These are phyloP conservation scores for Atta colombica DNA, from an alignment of 1,140 invertebrate species.

Conservation along the genomic window DNA sequence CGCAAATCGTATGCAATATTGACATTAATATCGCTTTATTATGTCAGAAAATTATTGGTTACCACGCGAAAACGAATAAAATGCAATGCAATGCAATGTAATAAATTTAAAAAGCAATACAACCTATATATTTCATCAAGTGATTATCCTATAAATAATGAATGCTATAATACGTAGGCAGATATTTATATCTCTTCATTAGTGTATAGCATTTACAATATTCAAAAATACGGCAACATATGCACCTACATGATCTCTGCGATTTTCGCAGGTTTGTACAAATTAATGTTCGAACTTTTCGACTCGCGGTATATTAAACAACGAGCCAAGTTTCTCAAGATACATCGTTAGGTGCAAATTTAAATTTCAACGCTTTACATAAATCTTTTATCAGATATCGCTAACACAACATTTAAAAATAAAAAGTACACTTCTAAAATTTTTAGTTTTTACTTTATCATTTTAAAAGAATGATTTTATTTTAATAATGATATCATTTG, in stretches of 20 bases:
- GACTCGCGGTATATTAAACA: no score
- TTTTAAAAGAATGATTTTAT: no score
- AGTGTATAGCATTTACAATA: not conserved
- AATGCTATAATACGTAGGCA: constrained; percentile 9
- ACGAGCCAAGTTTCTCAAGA: no score
- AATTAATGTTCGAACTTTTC: no score
- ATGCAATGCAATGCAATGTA: not conserved
- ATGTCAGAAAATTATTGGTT: constrained; percentile 21
- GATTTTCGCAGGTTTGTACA: not conserved
- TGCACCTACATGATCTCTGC: not conserved
- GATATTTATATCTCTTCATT: constrained; percentile 33
- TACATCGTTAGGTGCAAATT: no score
- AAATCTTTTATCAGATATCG: no score
- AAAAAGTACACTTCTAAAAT: no score
- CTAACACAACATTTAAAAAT: no score
- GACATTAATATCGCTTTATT: constrained; percentile 36
- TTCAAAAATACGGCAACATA: not conserved
- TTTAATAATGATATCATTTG: no score
- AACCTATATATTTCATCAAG: not conserved
- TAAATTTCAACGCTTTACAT: no score
- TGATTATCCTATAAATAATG: constrained; percentile 34
- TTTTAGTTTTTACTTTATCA: no score
- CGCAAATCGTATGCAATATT: constrained; percentile 15
- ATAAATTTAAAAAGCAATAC: constrained; percentile 30
- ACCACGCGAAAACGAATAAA: not conserved